Evolutionary conservation across 2,113 vertebrate genomes (phyloP).

Genomic region (Crotophaga sulcirostris): DNA sequence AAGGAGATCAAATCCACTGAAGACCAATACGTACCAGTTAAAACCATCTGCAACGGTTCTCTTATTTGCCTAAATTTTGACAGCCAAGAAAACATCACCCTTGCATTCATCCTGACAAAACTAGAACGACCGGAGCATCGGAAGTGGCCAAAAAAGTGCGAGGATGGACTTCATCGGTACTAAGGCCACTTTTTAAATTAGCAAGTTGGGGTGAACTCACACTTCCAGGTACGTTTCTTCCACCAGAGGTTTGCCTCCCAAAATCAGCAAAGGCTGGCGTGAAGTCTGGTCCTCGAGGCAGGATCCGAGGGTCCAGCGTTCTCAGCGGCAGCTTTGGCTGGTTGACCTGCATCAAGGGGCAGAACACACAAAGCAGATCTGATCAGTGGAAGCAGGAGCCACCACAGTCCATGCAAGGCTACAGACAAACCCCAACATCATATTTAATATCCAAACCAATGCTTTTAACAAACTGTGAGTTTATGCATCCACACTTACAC

Average conservation of each 20-base stretch:
- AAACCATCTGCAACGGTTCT: background rate
- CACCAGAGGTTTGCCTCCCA: conserved; percentile 85
- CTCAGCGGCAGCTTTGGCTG: conserved; percentile 89
- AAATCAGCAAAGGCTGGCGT: conserved; percentile 98
- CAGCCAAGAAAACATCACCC: background rate
- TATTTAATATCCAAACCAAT: background rate
- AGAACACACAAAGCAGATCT: background rate
- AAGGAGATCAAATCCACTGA: background rate
- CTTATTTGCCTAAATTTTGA: background rate
- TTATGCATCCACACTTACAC: background rate
- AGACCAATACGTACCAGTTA: background rate
- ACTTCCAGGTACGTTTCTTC: conserved; percentile 90
- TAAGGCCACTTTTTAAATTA: conserved; percentile 8
- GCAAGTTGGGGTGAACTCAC: conserved; percentile 48
- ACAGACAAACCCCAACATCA: accelerated
- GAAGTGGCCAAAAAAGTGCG: background rate
- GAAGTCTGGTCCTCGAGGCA: conserved; percentile 94
- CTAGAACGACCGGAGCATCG: background rate
- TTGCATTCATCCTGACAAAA: background rate
- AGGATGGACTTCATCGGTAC: background rate
- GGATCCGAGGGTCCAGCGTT: conserved; percentile 86
- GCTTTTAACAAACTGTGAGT: background rate
- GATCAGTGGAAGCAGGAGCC: background rate
- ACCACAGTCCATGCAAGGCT: accelerated
- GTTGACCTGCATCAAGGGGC: conserved; percentile 82